phyloP scores from a whole-genome alignment of 1,140 invertebrate species.

The Ostrea edulis region DNA sequence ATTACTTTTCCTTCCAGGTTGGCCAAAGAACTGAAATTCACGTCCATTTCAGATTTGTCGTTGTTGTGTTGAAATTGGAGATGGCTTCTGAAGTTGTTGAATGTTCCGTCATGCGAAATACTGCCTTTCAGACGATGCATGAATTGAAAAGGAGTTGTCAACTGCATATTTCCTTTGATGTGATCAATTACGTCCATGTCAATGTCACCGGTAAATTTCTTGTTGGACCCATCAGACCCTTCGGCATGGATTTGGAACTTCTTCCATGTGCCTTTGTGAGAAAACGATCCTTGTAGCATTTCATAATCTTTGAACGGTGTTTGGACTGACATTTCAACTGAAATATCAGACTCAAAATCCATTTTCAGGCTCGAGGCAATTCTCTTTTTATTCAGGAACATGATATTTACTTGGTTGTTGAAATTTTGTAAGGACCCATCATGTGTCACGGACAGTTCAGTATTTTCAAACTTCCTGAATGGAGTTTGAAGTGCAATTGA shows the following conservation, averaged over 20 bases:
- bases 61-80: conserved; percentile 47
- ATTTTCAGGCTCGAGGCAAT: background rate
- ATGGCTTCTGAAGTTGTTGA: conserved; percentile 49
- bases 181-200: conserved; percentile 12
- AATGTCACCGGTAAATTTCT: conserved; percentile 26
- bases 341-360: background rate
- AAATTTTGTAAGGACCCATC: background rate
- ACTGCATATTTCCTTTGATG: conserved; percentile 5
- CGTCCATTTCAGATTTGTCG: conserved; percentile 43
- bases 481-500: conserved; percentile 53
- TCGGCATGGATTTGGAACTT: conserved; percentile 42
- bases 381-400: background rate
- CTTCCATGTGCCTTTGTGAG: conserved; percentile 31
- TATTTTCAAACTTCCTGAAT: conserved; percentile 48
- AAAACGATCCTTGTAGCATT: conserved; percentile 38
- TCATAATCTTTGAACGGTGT: conserved; percentile 45
- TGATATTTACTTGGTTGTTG: conserved; percentile 15
- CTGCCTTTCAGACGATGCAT: background rate
- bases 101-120: conserved; percentile 49
- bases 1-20: conserved; percentile 46
- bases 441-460: conserved; percentile 39
- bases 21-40: conserved; percentile 46
- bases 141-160: conserved; percentile 34
- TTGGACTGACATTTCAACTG: background rate
- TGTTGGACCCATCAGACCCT: background rate